These are phyloP conservation scores for Phrynocephalus guinanensis DNA, from an alignment of 2,797 vertebrate genomes.

Conservation along the genomic window DNA sequence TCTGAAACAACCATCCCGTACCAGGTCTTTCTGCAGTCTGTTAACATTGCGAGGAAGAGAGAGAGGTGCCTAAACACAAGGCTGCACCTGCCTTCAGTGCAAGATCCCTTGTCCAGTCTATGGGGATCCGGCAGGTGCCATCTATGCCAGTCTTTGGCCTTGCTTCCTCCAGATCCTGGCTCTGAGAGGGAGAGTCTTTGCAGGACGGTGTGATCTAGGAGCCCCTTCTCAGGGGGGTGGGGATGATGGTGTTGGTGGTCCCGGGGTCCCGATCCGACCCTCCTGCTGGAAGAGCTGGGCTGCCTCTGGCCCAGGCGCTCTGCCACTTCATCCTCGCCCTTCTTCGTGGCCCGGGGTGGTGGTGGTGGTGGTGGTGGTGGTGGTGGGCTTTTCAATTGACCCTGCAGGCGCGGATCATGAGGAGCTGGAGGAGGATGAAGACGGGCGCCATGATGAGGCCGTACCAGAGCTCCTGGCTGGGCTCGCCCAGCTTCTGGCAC, in stretches of 20 bases:
- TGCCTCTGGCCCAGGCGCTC: neutral
- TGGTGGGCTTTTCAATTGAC: constrained; percentile 83
- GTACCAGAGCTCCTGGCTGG: constrained; percentile 91
- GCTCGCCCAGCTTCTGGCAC: constrained; percentile 94
- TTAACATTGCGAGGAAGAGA: too few species aligned
- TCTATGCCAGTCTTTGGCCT: too few species aligned
- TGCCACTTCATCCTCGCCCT: neutral
- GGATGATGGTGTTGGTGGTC: too few species aligned
- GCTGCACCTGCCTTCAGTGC: neutral
- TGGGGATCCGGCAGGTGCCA: too few species aligned
- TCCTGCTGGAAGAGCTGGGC: too few species aligned
- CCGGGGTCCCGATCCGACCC: too few species aligned
- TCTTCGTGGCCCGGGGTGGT: neutral
- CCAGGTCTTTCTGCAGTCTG: accelerated
- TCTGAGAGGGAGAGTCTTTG: neutral
- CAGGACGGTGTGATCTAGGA: too few species aligned
- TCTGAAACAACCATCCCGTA: neutral
- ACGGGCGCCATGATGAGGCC: constrained; percentile 94
- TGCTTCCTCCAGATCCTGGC: neutral
- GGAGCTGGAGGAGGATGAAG: constrained; percentile 96
- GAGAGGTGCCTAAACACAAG: too few species aligned
- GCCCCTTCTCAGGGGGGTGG: too few species aligned
- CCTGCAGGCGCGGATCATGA: constrained; percentile 96
- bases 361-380: too few species aligned
- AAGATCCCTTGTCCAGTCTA: too few species aligned